Evolutionary conservation across 2,113 vertebrate genomes (phyloP).

Genomic region (Oncorhynchus clarkii): DNA sequence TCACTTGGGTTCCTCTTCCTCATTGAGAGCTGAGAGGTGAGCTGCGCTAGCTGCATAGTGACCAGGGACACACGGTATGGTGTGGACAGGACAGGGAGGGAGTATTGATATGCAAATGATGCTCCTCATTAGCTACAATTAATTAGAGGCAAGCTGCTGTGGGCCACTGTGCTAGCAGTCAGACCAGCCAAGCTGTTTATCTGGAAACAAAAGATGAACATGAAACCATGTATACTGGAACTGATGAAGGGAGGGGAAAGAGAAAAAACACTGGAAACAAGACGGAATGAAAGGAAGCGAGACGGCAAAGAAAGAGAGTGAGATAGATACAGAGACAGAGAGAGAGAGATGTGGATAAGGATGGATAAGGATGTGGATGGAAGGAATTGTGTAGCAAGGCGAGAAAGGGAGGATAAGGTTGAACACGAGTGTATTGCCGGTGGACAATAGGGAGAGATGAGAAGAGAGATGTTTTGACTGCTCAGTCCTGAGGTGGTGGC

Average conservation of each 20-base stretch:
- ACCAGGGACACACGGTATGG: constrained; percentile 20
- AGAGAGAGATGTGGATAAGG: not conserved
- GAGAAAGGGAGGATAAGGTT: not conserved
- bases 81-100: constrained; percentile 20
- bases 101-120: constrained; percentile 69
- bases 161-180: constrained; percentile 37
- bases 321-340: not conserved
- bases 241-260: not conserved
- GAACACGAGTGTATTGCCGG: not conserved
- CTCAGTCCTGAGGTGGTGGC: constrained; percentile 4
- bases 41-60: constrained; percentile 15
- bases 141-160: constrained; percentile 61
- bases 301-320: not conserved
- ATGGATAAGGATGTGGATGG: not conserved
- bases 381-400: not conserved
- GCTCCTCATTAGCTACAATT: constrained; percentile 66
- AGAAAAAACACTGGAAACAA: not conserved
- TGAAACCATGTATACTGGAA: constrained; percentile 8
- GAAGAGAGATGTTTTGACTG: constrained; percentile 3
- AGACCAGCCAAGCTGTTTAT: constrained; percentile 3
- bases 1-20: not conserved
- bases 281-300: constrained; percentile 1
- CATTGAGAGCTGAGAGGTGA: constrained; percentile 9
- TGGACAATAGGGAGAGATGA: not conserved
- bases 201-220: not conserved